Conservation (phyloP, 2,797 vertebrate genomes). For the Aulostomus chinensis region DNA sequence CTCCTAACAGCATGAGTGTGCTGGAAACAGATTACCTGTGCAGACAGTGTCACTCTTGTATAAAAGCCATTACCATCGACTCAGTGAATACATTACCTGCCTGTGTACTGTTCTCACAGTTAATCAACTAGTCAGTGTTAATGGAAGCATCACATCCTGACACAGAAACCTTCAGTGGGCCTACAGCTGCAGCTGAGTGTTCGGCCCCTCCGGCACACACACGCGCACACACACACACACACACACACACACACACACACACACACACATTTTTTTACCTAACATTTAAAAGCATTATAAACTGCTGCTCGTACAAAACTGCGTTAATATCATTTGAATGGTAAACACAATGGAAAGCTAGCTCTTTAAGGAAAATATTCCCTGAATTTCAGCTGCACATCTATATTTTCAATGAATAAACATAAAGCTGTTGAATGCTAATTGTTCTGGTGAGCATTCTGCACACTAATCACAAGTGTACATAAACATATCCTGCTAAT, state of each 20-base stretch:
- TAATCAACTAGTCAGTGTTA: conserved; percentile 69
- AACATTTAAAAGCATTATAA: too few relatives aligned
- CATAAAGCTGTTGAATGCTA: conserved; percentile 8
- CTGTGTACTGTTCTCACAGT: conserved; percentile 54
- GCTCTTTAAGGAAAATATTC: too few relatives aligned
- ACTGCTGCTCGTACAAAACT: too few relatives aligned
- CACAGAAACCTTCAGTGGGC: conserved; percentile 42
- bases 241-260: too few relatives aligned
- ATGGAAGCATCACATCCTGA: conserved; percentile 59
- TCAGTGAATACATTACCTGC: conserved; percentile 64
- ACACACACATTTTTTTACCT: too few relatives aligned
- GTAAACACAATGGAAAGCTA: too few relatives aligned
- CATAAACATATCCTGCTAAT: not conserved
- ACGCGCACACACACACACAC: too few relatives aligned
- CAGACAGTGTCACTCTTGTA: conserved; percentile 41
- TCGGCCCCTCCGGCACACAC: too few relatives aligned
- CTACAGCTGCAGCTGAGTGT: conserved; percentile 21
- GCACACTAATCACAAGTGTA: conserved; percentile 12
- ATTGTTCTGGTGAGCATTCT: conserved; percentile 17
- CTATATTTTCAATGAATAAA: conserved; percentile 23
- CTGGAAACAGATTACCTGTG: conserved; percentile 50
- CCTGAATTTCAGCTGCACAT: too few relatives aligned
- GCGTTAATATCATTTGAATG: too few relatives aligned
- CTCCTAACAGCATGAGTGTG: conserved; percentile 23
- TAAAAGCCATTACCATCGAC: conserved; percentile 61